Base-by-base conservation (phyloP, 64 coral and sea anemone species). In the Porites australiensis region DNA sequence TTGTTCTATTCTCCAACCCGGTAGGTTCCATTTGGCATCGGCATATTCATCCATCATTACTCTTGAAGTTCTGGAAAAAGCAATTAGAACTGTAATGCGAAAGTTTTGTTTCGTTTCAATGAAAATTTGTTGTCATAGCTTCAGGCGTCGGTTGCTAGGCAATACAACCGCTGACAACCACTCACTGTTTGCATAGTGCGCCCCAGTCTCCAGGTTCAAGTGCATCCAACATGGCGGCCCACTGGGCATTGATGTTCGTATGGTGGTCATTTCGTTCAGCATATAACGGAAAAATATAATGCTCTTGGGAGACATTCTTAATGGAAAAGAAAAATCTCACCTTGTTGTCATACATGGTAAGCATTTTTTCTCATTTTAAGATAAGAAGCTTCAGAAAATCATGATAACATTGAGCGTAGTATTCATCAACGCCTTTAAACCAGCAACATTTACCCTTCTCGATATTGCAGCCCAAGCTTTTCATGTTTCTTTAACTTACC, bases 1-100 rank as follows among this genome's bases (percentile, higher is more conserved):
- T 82, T 96, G 94, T 76, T 99, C 98, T 88, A 99, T 99, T 95
- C 91, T 94, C 98, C 98, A 99, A 13, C 94, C 98, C 14, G 94
- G 94, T 3, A 96, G 82, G 63, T 84, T 95, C 98, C 98, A 99
- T 84, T 99, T 99, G 18, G 46, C 43, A 79, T 94, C 94, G 9
- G 86, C 92, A 8, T 80, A 66, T 8, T 90, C 63, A 8, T 86
- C 79, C 74, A 74, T 55, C 21, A 74, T 65, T 83, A 43, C 66
- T 47, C 37, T 83, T 45, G 61, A 68, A 83, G 16, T 45, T 53
- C 8, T 8, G 45, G 15, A 49, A 80, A 51, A 84, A 84, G 18
- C 62, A 84, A 84, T 84, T 84, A 84, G 81, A 69, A 84, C 44
- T 84, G 62, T 21, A 68, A 52, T 68, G 45, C 67, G 63, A 65